Evolutionary conservation across 2,888 invertebrate genomes (phyloP).

Genomic region (Pseudolycoriella hygida): DNA sequence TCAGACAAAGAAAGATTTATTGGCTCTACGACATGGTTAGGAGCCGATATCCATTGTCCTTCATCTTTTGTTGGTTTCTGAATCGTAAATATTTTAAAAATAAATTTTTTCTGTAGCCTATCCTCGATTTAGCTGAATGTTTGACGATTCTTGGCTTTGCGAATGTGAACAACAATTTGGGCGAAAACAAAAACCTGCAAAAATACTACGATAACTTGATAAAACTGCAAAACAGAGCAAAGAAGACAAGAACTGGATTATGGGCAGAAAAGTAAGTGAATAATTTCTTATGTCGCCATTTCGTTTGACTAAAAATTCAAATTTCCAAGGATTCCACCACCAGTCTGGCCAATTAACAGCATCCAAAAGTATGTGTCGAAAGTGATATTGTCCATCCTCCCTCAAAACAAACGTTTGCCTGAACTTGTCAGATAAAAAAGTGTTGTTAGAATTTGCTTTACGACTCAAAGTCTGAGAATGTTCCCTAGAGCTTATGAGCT

Average conservation of each 20-base stretch:
- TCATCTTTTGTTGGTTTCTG: neutral
- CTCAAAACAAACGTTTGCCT: constrained; percentile 18
- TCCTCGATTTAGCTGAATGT: constrained; percentile 23
- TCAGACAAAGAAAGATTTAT: too few species aligned
- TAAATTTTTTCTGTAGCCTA: constrained; percentile 10
- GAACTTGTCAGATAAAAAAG: constrained; percentile 17
- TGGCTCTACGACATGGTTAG: too few species aligned
- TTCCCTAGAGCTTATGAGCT: too few species aligned
- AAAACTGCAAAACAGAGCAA: constrained; percentile 7
- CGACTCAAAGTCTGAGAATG: too few species aligned
- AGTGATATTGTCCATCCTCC: constrained; percentile 12
- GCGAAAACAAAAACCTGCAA: constrained; percentile 9
- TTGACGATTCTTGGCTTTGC: constrained; percentile 24
- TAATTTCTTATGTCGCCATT: too few species aligned
- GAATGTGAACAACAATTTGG: constrained; percentile 13
- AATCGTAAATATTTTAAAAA: neutral
- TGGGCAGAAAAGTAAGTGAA: constrained; percentile 9
- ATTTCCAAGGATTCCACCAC: constrained; percentile 13
- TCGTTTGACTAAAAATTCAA: too few species aligned
- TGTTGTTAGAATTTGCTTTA: neutral
- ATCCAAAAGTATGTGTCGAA: constrained; percentile 9
- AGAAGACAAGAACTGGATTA: constrained; percentile 17
- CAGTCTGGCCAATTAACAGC: constrained; percentile 12
- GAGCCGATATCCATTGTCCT: too few species aligned
- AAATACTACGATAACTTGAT: constrained; percentile 22